Base-by-base conservation (phyloP, 2,888 invertebrate genomes). In the Abrostola tripartita region DNA sequence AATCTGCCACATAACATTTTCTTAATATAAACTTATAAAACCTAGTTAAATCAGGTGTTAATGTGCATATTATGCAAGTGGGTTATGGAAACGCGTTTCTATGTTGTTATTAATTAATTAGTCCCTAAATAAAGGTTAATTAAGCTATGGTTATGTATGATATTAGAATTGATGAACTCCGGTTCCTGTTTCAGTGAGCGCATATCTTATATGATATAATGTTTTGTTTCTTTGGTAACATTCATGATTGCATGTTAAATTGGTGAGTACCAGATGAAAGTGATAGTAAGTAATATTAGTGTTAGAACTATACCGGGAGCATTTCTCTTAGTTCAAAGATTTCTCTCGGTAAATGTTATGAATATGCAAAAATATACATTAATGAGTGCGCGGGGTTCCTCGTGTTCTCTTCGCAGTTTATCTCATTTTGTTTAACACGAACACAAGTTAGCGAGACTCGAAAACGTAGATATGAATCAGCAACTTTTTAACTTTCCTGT, bases 361-460 rank as follows among this genome's bases (percentile, higher is more conserved):
- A 70, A 73, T 78, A 80, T 81, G 81, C 72, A 76, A 75, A 78
- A 77, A 77, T 73, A 74, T 62, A 75, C 76, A 75, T 69, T 80
- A 67, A 74, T 66, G 44, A 47, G 44, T 47, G 24, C 44, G 44
- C 24, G 50, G 53, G 57, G 59, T 63, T 37, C 7, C 47, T 74
- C 75, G 78, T 77, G 78, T 74, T 66, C 57, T n/a, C n/a, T 65
- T 40, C 9, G 37, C 41, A 0, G 41, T 72, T 79, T 77, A 79
- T 79, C 79, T 71, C 53, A 12, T 65, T 73, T 70, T 65, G 58
- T 74, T 75, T 79, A 71, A 77, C 79, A 79, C 79, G 79, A 79
- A 60, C 52, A 71, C 71, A 62, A 65, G 36, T 54, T 65, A 53
- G 59, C 68, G 64, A 71, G 52, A 62, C 38, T 62, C 47, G 24